Percentiles rank a stretch among this genome's conserved stretches.
These are phyloP conservation scores for Anoplolepis gracilipes DNA, from an alignment of 1,140 invertebrate genomes.

Conservation along the genomic window DNA sequence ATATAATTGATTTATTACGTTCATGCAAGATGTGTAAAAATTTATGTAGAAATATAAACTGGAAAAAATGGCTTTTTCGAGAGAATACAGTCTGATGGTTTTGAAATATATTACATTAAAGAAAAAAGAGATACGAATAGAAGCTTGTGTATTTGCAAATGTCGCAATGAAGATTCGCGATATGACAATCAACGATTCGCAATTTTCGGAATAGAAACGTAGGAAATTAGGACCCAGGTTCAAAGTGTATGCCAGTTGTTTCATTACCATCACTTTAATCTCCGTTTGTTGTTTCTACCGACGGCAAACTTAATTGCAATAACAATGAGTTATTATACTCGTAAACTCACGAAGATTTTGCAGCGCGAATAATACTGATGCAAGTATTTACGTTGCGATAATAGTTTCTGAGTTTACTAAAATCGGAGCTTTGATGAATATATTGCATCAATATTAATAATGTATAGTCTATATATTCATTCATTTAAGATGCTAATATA, in stretches of 20 bases:
- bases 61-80: background rate
- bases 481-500: background rate
- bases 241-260: background rate
- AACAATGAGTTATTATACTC: background rate
- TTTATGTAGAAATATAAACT: background rate
- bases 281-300: constrained; percentile 3
- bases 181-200: background rate
- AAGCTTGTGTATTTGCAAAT: background rate
- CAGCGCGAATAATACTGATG: background rate
- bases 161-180: background rate
- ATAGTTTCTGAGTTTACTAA: background rate
- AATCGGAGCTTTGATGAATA: background rate
- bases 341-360: background rate
- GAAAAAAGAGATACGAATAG: background rate
- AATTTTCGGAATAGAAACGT: background rate
- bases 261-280: background rate
- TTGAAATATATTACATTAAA: constrained; percentile 2
- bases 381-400: background rate
- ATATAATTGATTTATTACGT: background rate
- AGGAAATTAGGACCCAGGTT: background rate
- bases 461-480: background rate
- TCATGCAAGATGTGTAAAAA: background rate
- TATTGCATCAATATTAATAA: background rate
- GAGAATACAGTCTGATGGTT: background rate
- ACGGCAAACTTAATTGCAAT: constrained; percentile 1